Evolutionary conservation across 1,140 invertebrate species (phyloP).

Genomic region (Macrobrachium nipponense): DNA sequence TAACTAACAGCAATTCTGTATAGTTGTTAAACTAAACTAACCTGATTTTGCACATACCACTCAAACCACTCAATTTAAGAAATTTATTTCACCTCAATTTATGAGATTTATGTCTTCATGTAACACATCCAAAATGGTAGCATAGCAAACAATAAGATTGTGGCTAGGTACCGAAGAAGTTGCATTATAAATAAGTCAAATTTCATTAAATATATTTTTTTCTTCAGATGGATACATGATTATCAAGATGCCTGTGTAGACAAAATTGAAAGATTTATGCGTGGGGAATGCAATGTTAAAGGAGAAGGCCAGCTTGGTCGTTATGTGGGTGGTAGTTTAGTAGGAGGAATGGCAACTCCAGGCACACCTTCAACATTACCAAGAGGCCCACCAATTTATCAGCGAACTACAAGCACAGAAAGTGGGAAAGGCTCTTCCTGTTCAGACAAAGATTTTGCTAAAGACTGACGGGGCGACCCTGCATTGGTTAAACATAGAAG

Average conservation of each 20-base stretch:
- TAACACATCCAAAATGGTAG: too few relatives aligned
- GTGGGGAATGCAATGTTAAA: slow-evolving; percentile 67
- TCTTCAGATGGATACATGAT: slow-evolving; percentile 93
- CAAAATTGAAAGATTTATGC: slow-evolving; percentile 85
- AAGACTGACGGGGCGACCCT: slow-evolving; percentile 65
- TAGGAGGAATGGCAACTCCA: slow-evolving; percentile 82
- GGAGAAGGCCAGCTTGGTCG: slow-evolving; percentile 51
- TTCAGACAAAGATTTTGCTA: slow-evolving; percentile 74
- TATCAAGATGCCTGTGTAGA: slow-evolving; percentile 99
- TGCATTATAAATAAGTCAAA: too few relatives aligned
- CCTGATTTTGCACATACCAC: too few relatives aligned
- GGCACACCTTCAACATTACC: slow-evolving; percentile 74
- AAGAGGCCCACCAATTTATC: slow-evolving; percentile 74
- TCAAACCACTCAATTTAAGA: too few relatives aligned
- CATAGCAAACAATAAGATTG: too few relatives aligned
- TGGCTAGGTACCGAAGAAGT: too few relatives aligned
- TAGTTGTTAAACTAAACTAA: too few relatives aligned
- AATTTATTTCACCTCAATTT: too few relatives aligned
- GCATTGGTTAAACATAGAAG: slow-evolving; percentile 63
- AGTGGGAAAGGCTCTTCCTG: slow-evolving; percentile 73
- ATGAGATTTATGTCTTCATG: too few relatives aligned
- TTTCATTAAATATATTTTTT: too few relatives aligned
- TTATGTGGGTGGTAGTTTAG: slow-evolving; percentile 71
- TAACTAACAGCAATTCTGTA: too few relatives aligned
- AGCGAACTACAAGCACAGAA: slow-evolving; percentile 87